Base-by-base conservation (phyloP, 2,888 invertebrate species). In the Drosophila cracens region DNA sequence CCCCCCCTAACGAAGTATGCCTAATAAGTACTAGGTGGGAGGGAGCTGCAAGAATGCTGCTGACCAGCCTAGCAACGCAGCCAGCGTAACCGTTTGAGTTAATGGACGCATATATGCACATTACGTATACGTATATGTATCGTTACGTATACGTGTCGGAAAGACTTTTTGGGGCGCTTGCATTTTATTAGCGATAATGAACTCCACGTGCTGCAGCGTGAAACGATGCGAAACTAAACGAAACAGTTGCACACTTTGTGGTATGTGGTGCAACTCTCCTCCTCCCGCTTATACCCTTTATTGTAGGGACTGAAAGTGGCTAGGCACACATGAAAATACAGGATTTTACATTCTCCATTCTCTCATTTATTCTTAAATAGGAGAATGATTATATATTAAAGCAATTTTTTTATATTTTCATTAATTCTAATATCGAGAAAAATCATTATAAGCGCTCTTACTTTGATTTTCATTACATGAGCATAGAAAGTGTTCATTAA, bases 181-280 rank as follows among this genome's bases (percentile, higher is more conserved):
- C 82, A 82, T 82, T 81, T 82, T 82, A 82, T 82, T 80, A 81
- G 86, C 88, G 86, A 86, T 87, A 87, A 87, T 87, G 88, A 88
- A 87, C 86, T 75, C 74, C 77, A 75, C 77, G 77, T 83, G 75
- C 75, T 33, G 46, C 46, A 64, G 56, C 62, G 62, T 68, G 68
- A 76, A 81, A 63, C 59, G 75, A 71, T 70, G 69, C 65, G 69
- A 78, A 70, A 67, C 77, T 58, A 74, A 67, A 62, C 71, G 70
- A 71, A 79, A 71, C 70, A 75, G 69, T 70, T 79, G 79, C 79
- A 69, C 56, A 69, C 69, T 49, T 76, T 76, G 83, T 64, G 75
- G 64, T 53, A 34, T 61, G 65, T 33, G 38, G 48, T 31, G 2
- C 43, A 43, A 43, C 40, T 25, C 13, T 8, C 16, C 21, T 4